These are phyloP conservation scores for Melanchra persicariae DNA, from an alignment of 2,888 invertebrate species.

Conservation along the genomic window DNA sequence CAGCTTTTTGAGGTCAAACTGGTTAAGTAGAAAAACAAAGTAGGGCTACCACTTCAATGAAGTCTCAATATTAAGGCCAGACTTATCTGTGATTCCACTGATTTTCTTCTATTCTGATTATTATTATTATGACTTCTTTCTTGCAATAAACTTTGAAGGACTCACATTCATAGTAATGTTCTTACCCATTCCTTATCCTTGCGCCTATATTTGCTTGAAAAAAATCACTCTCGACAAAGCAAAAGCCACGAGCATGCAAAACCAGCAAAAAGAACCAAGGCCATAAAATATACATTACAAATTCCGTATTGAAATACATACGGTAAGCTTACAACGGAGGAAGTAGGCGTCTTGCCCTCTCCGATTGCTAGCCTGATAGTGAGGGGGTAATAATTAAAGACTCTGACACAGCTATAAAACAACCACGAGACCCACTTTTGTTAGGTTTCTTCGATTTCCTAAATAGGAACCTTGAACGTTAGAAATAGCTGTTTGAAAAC, in stretches of 20 bases:
- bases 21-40: not conserved
- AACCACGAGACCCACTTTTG: slow-evolving; percentile 66
- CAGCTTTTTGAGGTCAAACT: slow-evolving; percentile 7
- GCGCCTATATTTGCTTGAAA: not conserved
- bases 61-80: not conserved
- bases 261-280: slow-evolving; percentile 34
- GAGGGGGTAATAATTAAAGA: slow-evolving; percentile 78
- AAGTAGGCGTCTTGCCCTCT: slow-evolving; percentile 77
- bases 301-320: slow-evolving; percentile 67
- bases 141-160: not conserved
- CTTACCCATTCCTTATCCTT: not conserved
- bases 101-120: not conserved
- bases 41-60: not conserved
- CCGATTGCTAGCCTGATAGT: slow-evolving; percentile 73
- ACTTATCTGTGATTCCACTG: not conserved
- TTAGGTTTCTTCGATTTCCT: slow-evolving; percentile 61
- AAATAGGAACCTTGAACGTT: slow-evolving; percentile 43
- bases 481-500: not conserved
- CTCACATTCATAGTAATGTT: not conserved
- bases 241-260: slow-evolving; percentile 29
- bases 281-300: slow-evolving; percentile 60
- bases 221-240: not conserved
- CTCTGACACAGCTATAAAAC: slow-evolving; percentile 76
- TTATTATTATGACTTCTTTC: not conserved
- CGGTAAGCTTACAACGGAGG: slow-evolving; percentile 75